Base-by-base conservation (phyloP, 2,888 invertebrate genomes). In the Drosophila parthenogenetica region DNA sequence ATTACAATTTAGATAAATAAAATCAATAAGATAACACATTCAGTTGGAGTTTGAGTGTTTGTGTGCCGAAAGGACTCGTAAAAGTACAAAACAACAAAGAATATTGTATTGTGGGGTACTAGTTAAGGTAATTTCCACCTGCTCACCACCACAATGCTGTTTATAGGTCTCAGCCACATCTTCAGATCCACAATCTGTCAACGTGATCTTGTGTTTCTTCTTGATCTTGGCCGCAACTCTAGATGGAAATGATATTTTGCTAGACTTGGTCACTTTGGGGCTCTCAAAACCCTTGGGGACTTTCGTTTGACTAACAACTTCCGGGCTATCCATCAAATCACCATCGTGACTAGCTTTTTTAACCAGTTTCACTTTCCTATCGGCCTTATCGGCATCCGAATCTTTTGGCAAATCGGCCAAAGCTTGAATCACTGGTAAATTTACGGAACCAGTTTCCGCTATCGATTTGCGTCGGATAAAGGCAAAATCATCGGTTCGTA, bases 191-290 rank as follows among this genome's bases (percentile, higher is more conserved):
- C 69, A 73, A 25, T 80, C 61, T 25, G 79, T 72, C 50, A 77
- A n/a, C 54, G 78, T 77, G 49, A 73, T 75, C 62, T 89, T 90
- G 29, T 88, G 89, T 70, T 86, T 90, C 69, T 90, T 90, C 37
- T 88, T 90, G 51, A 91, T 90, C 83, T 91, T 91, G 39, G 91
- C 91, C 51, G 91, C 91, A 65, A 91, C 89, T 85, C 91, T 87
- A 63, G 91, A 91, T n/a, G 90, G 90, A 62, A 91, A 90, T 77
- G 87, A 83, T 79, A 84, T 54, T 75, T 87, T 88, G n/a, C 10
- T 35, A 22, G 61, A 40, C 22, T 61, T 66, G 10, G 78, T 75
- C 53, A 84, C 11, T 19, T 59, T 59, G 11, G 55, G 22, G n/a
- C 49, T 49, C 3, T 64, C 63, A n/a, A 35, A 50, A 58, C 59